These are phyloP conservation scores for Argentina silus DNA, from an alignment of 2,797 vertebrate genomes.

Conservation along the genomic window DNA sequence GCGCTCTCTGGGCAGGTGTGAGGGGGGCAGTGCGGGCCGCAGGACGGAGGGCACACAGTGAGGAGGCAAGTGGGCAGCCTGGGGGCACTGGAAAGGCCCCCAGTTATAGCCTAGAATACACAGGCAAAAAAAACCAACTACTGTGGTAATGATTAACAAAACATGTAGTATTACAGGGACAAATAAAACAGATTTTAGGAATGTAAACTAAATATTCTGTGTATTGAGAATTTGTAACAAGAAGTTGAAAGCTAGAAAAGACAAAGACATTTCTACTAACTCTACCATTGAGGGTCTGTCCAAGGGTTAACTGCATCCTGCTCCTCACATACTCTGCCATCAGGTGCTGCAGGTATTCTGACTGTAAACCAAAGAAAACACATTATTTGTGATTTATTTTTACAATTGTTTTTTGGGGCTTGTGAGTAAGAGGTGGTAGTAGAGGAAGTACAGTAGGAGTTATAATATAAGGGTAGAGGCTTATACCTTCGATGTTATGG, in stretches of 20 bases:
- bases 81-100: background rate
- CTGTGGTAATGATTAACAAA: background rate
- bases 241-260: background rate
- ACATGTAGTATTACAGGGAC: background rate
- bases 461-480: background rate
- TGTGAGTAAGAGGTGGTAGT: background rate
- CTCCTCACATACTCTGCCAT: slow-evolving; percentile 13
- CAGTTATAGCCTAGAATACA: slow-evolving; percentile 6
- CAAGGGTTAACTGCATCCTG: slow-evolving; percentile 8
- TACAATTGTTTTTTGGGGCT: background rate
- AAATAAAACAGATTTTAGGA: background rate
- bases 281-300: slow-evolving; percentile 1
- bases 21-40: background rate
- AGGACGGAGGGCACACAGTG: background rate
- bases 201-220: background rate
- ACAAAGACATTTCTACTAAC: background rate
- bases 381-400: background rate
- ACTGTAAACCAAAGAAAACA: slow-evolving; percentile 19
- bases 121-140: background rate
- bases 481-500: slow-evolving; percentile 29
- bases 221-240: background rate
- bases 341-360: slow-evolving; percentile 19
- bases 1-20: background rate
- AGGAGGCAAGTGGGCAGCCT: background rate
- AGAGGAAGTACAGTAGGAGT: background rate